Evolutionary conservation across 2,113 vertebrate genomes (phyloP).

Genomic region (Copsychus sechellarum): DNA sequence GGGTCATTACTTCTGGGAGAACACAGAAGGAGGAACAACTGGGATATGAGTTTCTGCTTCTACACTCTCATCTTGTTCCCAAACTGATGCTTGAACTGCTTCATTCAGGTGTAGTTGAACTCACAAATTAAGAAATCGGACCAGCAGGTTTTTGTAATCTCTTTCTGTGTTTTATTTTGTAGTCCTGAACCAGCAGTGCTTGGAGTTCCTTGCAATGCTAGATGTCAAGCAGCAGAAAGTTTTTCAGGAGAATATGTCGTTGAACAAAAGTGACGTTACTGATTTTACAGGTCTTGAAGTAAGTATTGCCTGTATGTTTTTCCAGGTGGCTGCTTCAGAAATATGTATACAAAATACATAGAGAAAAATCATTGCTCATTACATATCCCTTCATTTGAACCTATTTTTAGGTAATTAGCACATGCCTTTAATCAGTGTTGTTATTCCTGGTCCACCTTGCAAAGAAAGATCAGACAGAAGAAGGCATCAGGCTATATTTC

Average conservation of each 20-base stretch:
- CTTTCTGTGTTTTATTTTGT: neutral
- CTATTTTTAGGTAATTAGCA: neutral
- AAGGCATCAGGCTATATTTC: neutral
- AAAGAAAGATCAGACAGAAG: neutral
- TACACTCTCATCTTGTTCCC: neutral
- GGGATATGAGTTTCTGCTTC: neutral
- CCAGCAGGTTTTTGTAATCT: neutral
- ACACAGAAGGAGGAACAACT: neutral
- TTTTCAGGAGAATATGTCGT: slow-evolving; percentile 70
- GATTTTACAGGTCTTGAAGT: slow-evolving; percentile 85
- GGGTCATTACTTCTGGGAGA: neutral
- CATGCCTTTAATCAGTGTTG: neutral
- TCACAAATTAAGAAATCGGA: neutral
- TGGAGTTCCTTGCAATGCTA: slow-evolving; percentile 85
- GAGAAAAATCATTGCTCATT: neutral
- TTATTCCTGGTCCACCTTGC: neutral
- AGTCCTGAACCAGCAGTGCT: slow-evolving; percentile 82
- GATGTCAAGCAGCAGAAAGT: slow-evolving; percentile 79
- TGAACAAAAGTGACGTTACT: slow-evolving; percentile 47
- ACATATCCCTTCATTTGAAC: neutral
- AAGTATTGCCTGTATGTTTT: neutral
- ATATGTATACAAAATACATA: neutral
- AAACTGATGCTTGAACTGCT: neutral
- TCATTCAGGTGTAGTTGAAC: neutral
- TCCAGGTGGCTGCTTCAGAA: neutral